Percentiles rank a stretch among this genome's conserved stretches.
phyloP scores from a whole-genome alignment of 2,888 invertebrate genomes.

The Tenthredo notha region DNA sequence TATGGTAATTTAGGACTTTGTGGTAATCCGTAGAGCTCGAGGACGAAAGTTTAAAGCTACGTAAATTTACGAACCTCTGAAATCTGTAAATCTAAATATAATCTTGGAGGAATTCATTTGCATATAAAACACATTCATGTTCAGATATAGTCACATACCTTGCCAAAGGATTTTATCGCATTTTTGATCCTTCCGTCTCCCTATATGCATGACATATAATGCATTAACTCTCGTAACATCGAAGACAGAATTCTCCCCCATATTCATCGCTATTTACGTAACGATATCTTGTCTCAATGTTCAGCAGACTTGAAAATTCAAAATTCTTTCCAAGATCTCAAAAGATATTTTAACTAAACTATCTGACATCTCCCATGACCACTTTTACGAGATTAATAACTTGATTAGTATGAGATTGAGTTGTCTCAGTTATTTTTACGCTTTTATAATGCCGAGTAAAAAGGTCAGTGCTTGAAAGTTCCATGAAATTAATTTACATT shows the following conservation, averaged over 20 bases:
- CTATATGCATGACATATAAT: background rate
- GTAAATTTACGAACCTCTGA: conserved; percentile 28
- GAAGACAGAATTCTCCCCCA: background rate
- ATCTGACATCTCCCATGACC: background rate
- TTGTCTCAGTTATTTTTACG: no score
- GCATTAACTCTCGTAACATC: background rate
- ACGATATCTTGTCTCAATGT: background rate
- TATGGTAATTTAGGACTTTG: background rate
- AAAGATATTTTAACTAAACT: background rate
- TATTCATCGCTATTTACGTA: no score
- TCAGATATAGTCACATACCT: background rate
- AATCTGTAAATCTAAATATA: conserved; percentile 32
- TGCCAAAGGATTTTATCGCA: conserved; percentile 36
- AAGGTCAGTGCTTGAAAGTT: background rate
- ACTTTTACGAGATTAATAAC: background rate
- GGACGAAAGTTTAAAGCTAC: background rate
- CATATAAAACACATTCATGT: conserved; percentile 29
- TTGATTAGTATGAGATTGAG: background rate
- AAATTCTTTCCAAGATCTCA: background rate
- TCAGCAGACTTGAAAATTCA: background rate
- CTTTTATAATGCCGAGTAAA: background rate
- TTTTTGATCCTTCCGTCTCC: background rate
- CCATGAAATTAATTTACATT: background rate
- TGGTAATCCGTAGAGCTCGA: background rate
- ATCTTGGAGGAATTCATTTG: conserved; percentile 38